Base-by-base conservation (phyloP, 2,113 vertebrate species). In the Junco hyemalis region DNA sequence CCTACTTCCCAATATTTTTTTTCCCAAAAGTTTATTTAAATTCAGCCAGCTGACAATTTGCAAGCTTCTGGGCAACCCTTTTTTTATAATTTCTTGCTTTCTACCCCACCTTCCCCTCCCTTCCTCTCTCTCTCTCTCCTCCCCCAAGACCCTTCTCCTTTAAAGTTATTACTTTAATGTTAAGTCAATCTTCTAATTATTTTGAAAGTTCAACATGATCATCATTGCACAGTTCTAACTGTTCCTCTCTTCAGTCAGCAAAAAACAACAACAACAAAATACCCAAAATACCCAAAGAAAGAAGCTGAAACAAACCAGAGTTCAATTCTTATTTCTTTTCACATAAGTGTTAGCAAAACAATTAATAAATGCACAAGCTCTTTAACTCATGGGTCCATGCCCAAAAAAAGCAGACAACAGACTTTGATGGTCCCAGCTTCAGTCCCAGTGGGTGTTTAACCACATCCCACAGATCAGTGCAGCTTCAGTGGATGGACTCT, bases 11-110 rank as follows among this genome's bases (percentile, higher is more conserved):
- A 82, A 53, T 80, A 82, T 74, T 88, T 72, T 86, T 54, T 88
- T 89, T 92, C 88, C 76, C 65, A 40, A 74, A 94, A 90, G 65
- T 95, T 94, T 92, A 90, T 80, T 81, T 64, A 86, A 95, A 95
- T 93, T 95, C 72, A 84, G 45, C 40, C 68, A 93, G 76, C 44
- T 86, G 90, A 95, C 40, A 81, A 85, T 51, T 74, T 86, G 65
- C 59, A 94, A 95, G 85, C 92, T 94, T 96, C 88, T 86, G 64
- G 54, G 56, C 86, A 92, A 77, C 10, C 3, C 14, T 12, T 50
- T 77, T 90, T 86, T 66, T 14, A 25, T 59, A 56, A 80, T 63
- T 73, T 88, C 63, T 82, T 89, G 38, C 54, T 78, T 81, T 44
- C 38, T 6, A 36, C 14, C 7, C 35, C 7, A 11, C 31, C 40